A percentile compares a stretch with the other conserved stretches of the same genome.
Conservation (phyloP, 2,888 invertebrate species). For the Platycheirus rosarum region DNA sequence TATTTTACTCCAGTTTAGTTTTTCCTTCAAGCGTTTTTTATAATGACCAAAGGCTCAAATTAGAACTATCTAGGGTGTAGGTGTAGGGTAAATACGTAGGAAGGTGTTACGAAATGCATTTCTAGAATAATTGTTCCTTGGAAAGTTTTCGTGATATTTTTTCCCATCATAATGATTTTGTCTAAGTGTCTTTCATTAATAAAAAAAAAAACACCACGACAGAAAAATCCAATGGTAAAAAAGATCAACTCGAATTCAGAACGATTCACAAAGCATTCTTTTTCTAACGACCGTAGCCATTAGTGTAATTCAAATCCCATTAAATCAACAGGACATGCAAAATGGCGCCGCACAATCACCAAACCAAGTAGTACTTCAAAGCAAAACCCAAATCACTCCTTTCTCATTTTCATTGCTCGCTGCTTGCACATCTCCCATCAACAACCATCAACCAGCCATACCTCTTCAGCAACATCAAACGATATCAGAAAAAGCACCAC, state of each 20-base stretch:
- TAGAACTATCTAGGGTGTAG: slow-evolving; percentile 6
- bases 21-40: slow-evolving; percentile 29
- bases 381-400: slow-evolving; percentile 71
- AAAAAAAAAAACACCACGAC: too few species aligned
- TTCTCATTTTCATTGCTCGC: slow-evolving; percentile 68
- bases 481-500: slow-evolving; percentile 42
- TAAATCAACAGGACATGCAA: slow-evolving; percentile 75
- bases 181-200: slow-evolving; percentile 68
- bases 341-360: slow-evolving; percentile 74
- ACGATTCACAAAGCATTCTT: slow-evolving; percentile 66
- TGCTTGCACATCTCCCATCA: slow-evolving; percentile 48
- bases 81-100: too few species aligned
- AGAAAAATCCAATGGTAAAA: not conserved
- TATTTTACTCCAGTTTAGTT: slow-evolving; percentile 37
- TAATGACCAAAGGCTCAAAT: slow-evolving; percentile 12
- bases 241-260: slow-evolving; percentile 29
- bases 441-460: slow-evolving; percentile 40
- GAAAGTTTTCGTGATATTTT: too few species aligned
- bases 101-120: too few species aligned
- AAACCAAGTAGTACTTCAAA: slow-evolving; percentile 74
- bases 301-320: slow-evolving; percentile 75
- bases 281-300: slow-evolving; percentile 72
- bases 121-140: too few species aligned
- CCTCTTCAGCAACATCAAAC: slow-evolving; percentile 67
- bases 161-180: too few species aligned